phyloP scores from a whole-genome alignment of 2,888 invertebrate genomes.

The Brassicogethes aeneus region DNA sequence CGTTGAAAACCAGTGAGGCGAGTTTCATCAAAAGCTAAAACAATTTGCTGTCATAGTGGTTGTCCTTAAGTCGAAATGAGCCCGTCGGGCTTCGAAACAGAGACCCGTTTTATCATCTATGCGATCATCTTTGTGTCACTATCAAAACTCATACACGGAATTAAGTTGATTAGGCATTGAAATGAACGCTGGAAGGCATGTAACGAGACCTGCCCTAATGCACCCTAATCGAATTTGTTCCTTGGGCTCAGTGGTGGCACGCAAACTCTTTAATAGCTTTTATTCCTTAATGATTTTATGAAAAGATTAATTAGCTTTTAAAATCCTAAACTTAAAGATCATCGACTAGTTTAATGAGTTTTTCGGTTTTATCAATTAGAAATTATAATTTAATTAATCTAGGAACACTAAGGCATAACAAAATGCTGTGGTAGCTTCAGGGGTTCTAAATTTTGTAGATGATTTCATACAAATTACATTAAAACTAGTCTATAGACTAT shows the following conservation, averaged over 20 bases:
- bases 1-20: conserved; percentile 8
- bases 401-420: no score
- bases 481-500: no score
- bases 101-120: conserved; percentile 32
- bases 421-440: no score
- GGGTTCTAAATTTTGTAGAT: no score
- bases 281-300: no score
- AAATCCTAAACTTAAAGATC: no score
- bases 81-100: conserved; percentile 8
- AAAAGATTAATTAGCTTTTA: no score
- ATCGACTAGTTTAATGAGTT: no score
- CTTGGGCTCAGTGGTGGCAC: background rate
- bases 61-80: conserved; percentile 31
- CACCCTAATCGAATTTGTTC: conserved; percentile 23
- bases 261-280: no score
- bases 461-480: no score
- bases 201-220: conserved; percentile 34
- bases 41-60: conserved; percentile 24
- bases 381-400: no score
- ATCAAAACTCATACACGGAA: conserved; percentile 36
- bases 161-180: conserved; percentile 36
- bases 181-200: conserved; percentile 34
- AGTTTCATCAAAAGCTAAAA: conserved; percentile 20
- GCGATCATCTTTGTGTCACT: conserved; percentile 31
- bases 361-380: no score